A percentile compares a stretch with the other conserved stretches of the same genome.
Evolutionary conservation across 2,797 vertebrate species (phyloP).

Genomic region (Sciurus vulgaris): DNA sequence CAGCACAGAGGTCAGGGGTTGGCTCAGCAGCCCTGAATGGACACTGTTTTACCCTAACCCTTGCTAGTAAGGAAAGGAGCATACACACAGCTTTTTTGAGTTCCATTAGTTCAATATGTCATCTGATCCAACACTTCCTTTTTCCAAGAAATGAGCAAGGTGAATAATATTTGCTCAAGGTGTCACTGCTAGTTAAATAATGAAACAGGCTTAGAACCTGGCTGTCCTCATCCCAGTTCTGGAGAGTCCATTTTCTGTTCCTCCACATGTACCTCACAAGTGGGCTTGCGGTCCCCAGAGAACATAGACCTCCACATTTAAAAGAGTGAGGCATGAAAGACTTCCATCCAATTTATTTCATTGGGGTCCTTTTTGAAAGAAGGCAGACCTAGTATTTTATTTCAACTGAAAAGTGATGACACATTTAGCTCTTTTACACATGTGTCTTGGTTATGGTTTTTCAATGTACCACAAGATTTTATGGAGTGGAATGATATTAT

Average conservation of each 20-base stretch:
- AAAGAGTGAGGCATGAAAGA: not conserved
- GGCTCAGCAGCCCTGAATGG: not conserved
- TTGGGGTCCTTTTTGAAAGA: not conserved
- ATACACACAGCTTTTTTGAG: not conserved
- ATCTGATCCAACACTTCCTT: not conserved
- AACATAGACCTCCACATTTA: not conserved
- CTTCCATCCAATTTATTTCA: not conserved
- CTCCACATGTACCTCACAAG: not conserved
- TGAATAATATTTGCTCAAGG: not conserved
- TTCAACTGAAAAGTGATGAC: slow-evolving; percentile 30
- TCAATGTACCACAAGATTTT: not conserved
- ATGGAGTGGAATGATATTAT: slow-evolving; percentile 7
- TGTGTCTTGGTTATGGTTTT: not conserved
- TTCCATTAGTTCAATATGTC: slow-evolving; percentile 16
- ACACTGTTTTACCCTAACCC: not conserved
- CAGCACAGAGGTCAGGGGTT: slow-evolving; percentile 32
- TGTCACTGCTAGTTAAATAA: slow-evolving; percentile 50
- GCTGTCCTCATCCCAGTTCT: not conserved
- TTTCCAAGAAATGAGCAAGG: slow-evolving; percentile 35
- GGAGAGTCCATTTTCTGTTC: not conserved
- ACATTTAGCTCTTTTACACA: not conserved
- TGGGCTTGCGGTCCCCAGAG: not conserved
- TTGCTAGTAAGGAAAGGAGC: not conserved
- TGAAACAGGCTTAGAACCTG: not conserved
- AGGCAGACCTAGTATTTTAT: slow-evolving; percentile 22